Evolutionary conservation across 2,888 invertebrate genomes (phyloP), one percentile per base, ranked within the genome.

Genomic region (Diaperis boleti): DNA sequence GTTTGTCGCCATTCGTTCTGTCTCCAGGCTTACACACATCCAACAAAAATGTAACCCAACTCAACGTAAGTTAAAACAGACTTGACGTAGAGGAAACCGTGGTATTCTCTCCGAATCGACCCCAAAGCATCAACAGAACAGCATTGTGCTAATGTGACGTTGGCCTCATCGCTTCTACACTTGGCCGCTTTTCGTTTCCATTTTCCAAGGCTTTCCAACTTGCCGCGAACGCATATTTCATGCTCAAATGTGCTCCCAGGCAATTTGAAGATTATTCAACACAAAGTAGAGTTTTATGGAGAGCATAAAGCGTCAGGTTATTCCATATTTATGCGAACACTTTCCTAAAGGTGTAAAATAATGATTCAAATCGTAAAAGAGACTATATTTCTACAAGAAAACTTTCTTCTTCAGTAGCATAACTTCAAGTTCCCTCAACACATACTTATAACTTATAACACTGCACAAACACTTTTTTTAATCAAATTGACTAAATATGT

Each of bases 211-310:
- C 65, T 70, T 71, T 70, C 71, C 71, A 29, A 59, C 50, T 65
- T 56, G 59, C 72, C 73, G 65, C 69, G 71, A 67, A 72, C 72
- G 72, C 74, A 78, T 78, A 76, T 76, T 78, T 78, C 77, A 78
- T 71, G 72, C 75, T 70, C 73, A 71, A 79, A 78, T 77, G 78
- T 78, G 78, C 79, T 77, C 75, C 72, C 72, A 71, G 78, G 78
- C 79, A 79, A 79, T 79, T 80, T 79, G 79, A 78, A 79, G 79
- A 79, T 79, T 79, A 79, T 80, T 79, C 80, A 79, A 79, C 80
- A 79, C 78, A 78, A 78, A 79, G 78, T 79, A 76, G 78, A 78
- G 73, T 79, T 79, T 79, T 79, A 79, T 79, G 78, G 77, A 65
- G 75, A 75, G 74, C 78, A 77, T 78, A 79, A 79, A 79, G 75